Evolutionary conservation across 2,888 invertebrate species (phyloP).

Genomic region (Mamestra brassicae): DNA sequence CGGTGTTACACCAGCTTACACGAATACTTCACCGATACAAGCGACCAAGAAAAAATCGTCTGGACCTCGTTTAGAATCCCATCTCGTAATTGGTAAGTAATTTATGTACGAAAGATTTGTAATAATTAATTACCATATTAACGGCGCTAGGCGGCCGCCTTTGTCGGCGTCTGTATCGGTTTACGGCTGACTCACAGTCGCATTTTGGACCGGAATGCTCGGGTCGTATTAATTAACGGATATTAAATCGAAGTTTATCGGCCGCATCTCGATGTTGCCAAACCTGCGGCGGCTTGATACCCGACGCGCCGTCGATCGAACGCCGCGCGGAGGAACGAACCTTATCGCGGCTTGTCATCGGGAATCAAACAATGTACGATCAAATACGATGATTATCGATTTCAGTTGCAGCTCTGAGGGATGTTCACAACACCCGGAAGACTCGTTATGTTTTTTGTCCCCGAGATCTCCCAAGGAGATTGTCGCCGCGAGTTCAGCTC

Average conservation of each 20-base stretch:
- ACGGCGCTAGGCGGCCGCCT: slow-evolving; percentile 87
- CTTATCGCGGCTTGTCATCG: slow-evolving; percentile 88
- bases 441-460: slow-evolving; percentile 63
- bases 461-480: slow-evolving; percentile 73
- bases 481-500: slow-evolving; percentile 73
- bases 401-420: slow-evolving; percentile 74
- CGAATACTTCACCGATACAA: slow-evolving; percentile 62
- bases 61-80: slow-evolving; percentile 71
- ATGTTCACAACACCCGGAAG: slow-evolving; percentile 74
- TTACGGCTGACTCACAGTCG: slow-evolving; percentile 87
- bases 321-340: slow-evolving; percentile 80
- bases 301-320: slow-evolving; percentile 66
- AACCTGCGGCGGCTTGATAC: slow-evolving; percentile 86
- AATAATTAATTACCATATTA: slow-evolving; percentile 90
- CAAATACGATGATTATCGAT: slow-evolving; percentile 86
- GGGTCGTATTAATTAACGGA: slow-evolving; percentile 90
- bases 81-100: slow-evolving; percentile 83
- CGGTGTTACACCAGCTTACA: slow-evolving; percentile 67
- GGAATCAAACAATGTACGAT: slow-evolving; percentile 88
- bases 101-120: slow-evolving; percentile 86
- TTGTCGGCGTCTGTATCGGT: slow-evolving; percentile 87
- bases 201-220: slow-evolving; percentile 87
- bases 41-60: slow-evolving; percentile 52
- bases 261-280: slow-evolving; percentile 89
- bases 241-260: slow-evolving; percentile 90